Conservation (phyloP, 2,888 invertebrate genomes). For the Macropis europaea region DNA sequence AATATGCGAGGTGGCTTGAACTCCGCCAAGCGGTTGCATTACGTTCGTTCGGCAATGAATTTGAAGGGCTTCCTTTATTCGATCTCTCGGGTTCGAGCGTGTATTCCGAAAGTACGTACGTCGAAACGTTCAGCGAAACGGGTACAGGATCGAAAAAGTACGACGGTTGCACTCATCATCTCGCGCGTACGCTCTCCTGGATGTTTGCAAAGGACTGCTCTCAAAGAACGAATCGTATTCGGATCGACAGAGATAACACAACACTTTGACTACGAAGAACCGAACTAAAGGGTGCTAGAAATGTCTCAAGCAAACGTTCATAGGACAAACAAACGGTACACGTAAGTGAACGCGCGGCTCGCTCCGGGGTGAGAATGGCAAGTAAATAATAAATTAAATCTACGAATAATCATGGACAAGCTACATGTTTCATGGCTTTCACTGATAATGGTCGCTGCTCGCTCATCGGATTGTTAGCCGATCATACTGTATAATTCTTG, state of each 20-base stretch:
- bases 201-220: no score
- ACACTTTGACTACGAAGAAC: conserved; percentile 21
- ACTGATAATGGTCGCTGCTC: conserved; percentile 80
- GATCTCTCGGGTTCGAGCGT: not conserved
- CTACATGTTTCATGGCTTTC: conserved; percentile 73
- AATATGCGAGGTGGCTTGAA: conserved; percentile 77
- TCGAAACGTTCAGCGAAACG: conserved; percentile 8
- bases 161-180: not conserved
- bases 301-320: not conserved
- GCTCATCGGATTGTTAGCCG: conserved; percentile 74
- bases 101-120: not conserved
- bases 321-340: conserved; percentile 66
- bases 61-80: conserved; percentile 9
- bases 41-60: conserved; percentile 27
- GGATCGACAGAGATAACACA: not conserved
- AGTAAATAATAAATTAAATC: conserved; percentile 43
- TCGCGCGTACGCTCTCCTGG: not conserved
- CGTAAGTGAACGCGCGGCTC: conserved; percentile 60
- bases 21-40: conserved; percentile 66
- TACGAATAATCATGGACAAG: conserved; percentile 54
- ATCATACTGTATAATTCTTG: conserved; percentile 42
- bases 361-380: conserved; percentile 49
- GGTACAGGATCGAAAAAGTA: not conserved
- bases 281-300: conserved; percentile 2
- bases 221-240: conserved; percentile 10